phyloP scores from a whole-genome alignment of 2,113 vertebrate genomes.

The Sprattus sprattus region DNA sequence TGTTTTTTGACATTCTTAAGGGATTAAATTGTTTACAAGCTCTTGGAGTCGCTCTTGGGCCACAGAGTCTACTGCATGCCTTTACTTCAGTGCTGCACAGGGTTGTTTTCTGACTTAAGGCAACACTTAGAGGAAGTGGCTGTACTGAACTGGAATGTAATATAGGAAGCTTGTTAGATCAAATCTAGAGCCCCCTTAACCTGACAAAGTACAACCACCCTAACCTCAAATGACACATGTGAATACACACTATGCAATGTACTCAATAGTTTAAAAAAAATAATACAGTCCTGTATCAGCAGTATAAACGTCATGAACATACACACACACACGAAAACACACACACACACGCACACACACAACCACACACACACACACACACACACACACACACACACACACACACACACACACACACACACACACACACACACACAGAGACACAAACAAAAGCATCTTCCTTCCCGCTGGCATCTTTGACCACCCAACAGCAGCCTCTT shows the following conservation, averaged over 20 bases:
- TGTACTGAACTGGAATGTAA: constrained; percentile 49
- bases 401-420: background rate
- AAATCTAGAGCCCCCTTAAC: constrained; percentile 31
- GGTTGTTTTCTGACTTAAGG: constrained; percentile 45
- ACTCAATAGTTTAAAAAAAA: background rate
- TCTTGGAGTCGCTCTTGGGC: background rate
- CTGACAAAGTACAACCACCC: constrained; percentile 35
- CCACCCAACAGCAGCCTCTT: constrained; percentile 37
- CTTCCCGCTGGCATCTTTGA: constrained; percentile 36
- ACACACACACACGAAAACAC: background rate
- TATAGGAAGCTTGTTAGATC: constrained; percentile 58
- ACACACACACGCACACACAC: background rate
- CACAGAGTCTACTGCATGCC: background rate
- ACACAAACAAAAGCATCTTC: constrained; percentile 34
- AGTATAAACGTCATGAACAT: too few species aligned
- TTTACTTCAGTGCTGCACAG: background rate
- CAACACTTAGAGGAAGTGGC: constrained; percentile 41
- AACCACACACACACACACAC: background rate
- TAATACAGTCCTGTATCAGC: background rate
- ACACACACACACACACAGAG: background rate
- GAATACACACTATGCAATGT: background rate
- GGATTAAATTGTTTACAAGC: constrained; percentile 11
- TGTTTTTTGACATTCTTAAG: background rate
- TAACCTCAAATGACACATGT: background rate
- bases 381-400: background rate